Percentiles rank a stretch among this genome's conserved stretches.
Conservation (phyloP, 2,797 vertebrate genomes). For the Myotis myotis region DNA sequence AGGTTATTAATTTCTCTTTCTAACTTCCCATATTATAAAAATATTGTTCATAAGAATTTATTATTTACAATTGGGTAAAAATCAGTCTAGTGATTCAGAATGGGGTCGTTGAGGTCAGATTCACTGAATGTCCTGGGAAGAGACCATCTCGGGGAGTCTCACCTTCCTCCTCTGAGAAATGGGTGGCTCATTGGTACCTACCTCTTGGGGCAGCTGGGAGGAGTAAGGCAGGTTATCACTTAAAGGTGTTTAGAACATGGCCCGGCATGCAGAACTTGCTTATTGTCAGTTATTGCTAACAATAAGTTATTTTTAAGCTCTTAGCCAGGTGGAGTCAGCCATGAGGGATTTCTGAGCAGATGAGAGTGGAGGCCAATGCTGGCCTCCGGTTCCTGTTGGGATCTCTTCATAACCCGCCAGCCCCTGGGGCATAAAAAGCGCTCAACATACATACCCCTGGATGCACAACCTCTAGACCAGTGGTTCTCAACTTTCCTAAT, state of each 20-base stretch:
- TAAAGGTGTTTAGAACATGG: neutral
- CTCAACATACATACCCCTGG: neutral
- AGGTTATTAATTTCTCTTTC: conserved; percentile 12
- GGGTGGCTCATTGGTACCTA: neutral
- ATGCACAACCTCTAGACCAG: neutral
- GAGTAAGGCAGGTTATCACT: neutral
- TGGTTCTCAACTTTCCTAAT: no score
- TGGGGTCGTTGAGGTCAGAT: neutral
- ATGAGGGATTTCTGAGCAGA: neutral
- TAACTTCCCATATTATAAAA: conserved; percentile 3
- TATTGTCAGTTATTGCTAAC: neutral
- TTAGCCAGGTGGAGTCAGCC: neutral
- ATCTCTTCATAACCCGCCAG: neutral
- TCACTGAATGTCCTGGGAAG: neutral
- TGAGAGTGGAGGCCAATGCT: neutral
- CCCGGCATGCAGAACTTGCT: neutral
- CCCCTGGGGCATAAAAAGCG: neutral
- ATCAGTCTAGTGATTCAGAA: neutral
- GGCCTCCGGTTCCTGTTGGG: neutral
- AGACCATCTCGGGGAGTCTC: neutral
- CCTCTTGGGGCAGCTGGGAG: neutral
- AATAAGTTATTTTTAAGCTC: neutral
- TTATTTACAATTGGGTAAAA: neutral
- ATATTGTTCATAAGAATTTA: neutral
- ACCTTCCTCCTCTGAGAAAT: neutral